These are phyloP conservation scores for Amblyopsis hoosieri DNA, from an alignment of 2,797 vertebrate species.

Conservation along the genomic window DNA sequence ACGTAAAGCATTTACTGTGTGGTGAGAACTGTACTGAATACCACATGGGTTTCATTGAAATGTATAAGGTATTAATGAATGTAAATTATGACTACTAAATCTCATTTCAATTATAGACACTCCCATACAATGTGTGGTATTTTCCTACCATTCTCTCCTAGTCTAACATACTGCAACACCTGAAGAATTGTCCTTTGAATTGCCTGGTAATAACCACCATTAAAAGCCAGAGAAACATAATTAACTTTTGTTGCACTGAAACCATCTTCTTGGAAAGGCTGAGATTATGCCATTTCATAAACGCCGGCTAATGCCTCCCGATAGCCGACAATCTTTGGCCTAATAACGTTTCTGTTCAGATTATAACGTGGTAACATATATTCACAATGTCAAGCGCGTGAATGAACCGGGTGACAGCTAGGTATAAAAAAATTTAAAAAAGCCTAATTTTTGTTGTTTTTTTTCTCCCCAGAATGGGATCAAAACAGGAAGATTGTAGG, in stretches of 20 bases:
- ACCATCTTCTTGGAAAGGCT: constrained; percentile 61
- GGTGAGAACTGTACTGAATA: constrained; percentile 72
- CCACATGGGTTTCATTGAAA: constrained; percentile 70
- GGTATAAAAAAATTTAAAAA: no score
- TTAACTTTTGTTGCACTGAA: constrained; percentile 71
- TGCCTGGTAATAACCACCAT: constrained; percentile 29
- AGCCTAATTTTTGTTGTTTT: constrained; percentile 29
- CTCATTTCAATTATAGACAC: constrained; percentile 66
- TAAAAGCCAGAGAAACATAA: constrained; percentile 56
- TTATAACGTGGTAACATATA: constrained; percentile 61
- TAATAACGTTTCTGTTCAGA: constrained; percentile 68
- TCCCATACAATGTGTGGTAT: constrained; percentile 51
- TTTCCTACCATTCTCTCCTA: constrained; percentile 40
- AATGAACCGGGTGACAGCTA: constrained; percentile 17
- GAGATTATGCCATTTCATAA: constrained; percentile 68
- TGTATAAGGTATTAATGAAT: constrained; percentile 69
- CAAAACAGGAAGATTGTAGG: constrained; percentile 63
- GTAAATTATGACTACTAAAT: constrained; percentile 68
- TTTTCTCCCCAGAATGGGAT: constrained; percentile 38
- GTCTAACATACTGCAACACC: constrained; percentile 54
- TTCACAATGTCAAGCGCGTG: constrained; percentile 50
- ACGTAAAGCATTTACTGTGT: constrained; percentile 71
- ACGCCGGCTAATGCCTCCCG: constrained; percentile 51
- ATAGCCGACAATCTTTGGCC: constrained; percentile 67
- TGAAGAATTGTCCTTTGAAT: constrained; percentile 63